Base-by-base conservation (phyloP, 2,888 invertebrate species). In the Pandemis cinnamomeana region DNA sequence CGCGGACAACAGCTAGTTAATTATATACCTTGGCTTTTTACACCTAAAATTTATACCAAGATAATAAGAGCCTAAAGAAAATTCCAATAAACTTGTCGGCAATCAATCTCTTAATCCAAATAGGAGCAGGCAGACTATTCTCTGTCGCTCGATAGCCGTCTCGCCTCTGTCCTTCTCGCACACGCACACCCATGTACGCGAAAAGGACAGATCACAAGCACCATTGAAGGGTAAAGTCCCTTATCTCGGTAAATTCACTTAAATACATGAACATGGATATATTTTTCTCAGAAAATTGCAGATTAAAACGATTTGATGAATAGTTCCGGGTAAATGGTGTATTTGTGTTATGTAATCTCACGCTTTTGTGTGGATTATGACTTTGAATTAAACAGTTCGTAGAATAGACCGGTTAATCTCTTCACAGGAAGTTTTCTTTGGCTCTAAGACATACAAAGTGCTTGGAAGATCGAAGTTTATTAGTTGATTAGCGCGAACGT, bases 131-230 rank as follows among this genome's bases (percentile, higher is more conserved):
- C 15, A 27, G 13, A 48, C 51, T 36, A 66, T 51, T 66, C 51
- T 20, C 13, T 66, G 27, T 51, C 36, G 64, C 64, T 66, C 66
- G 36, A 66, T 66, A 66, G 27, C n/a, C 66, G 36, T 27, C 63
- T 63, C 48, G 6, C 51, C 36, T 66, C 48, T 36, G 5, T 51
- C 44, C 41, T n/a, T 36, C 8, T 66, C 10, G 8, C 27, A 10
- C 5, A 1, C 5, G 10, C 13, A 7, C 10, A 2, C 8, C 41
- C 15, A 8, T 63, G 15, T 15, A 10, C n/a, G 0, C 44, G 20
- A 51, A 41, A n/a, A 41, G 51, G 51, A 66, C 41, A 64, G 10
- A 20, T 13, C n/a, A 11, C n/a, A 20, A 10, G 41, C 15, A 44
- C 61, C 20, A 63, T 44, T 63, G 44, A 63, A 63, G 63, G 44